Evolutionary conservation across 2,797 vertebrate genomes (phyloP), one percentile per base, ranked within the genome.

Genomic region (Karalla daura): DNA sequence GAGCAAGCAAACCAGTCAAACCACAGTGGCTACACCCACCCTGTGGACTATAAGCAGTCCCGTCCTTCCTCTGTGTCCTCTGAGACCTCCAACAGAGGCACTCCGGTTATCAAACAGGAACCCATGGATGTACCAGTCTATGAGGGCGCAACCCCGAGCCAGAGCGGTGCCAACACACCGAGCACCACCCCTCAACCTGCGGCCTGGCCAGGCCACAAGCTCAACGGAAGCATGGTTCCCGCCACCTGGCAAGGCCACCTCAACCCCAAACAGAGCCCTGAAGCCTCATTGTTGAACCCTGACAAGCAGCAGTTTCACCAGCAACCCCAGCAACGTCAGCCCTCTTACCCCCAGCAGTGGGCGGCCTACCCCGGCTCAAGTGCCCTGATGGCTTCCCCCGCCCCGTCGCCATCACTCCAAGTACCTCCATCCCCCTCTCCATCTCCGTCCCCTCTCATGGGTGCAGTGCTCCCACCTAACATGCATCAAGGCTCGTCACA

Each of bases 101-200:
- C 90, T 41, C 92, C 93, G 0, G 73, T 95, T 74, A 96, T 99
- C 87, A 99, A 99, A 78, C 96, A 98, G 88, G 98, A 99, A 72
- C 97, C 97, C 0, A 80, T 93, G 2, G 96, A 97, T 63, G 76
- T 95, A 15, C 89, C 93, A 1, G 79, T 93, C 0, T 83, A 93
- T 67, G 83, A 93, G 74, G 89, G 86, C 33, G 15, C 81, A 43
- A 39, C 83, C 58, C 49, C 74, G 1, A 73, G 55, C 53, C 89
- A 86, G 40, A 67, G 80, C 47, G 80, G 89, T 52, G 65, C 73
- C 14, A 84, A 73, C 70, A 88, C 89, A 44, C 88, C 90, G 0
- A 84, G 83, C 64, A 83, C 72, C 66, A 89, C 80, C 35, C 83
- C 88, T 1, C 91, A 92, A 66, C 84, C 88, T 20, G 73, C 53